Conservation (phyloP, 1,140 invertebrate genomes). For the Neocloeon triangulifer region DNA sequence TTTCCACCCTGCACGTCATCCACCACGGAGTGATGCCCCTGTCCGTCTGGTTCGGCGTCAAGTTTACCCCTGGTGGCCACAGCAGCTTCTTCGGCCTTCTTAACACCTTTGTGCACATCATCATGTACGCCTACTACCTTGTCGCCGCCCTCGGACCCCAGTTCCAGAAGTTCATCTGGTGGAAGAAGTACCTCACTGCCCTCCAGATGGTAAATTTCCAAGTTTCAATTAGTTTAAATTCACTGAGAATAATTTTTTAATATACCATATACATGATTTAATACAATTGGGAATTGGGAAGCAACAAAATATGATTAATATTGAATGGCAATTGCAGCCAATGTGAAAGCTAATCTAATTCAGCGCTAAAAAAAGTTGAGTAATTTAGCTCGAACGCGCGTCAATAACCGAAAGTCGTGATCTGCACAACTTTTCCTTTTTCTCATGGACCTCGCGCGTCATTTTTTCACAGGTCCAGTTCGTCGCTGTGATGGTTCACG, state of each 20-base stretch:
- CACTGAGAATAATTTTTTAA: too few species aligned
- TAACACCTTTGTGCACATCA: constrained; percentile 71
- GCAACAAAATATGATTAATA: too few species aligned
- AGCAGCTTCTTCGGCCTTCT: constrained; percentile 59
- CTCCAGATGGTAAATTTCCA: constrained; percentile 53
- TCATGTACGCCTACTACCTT: constrained; percentile 85
- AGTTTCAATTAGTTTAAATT: too few species aligned
- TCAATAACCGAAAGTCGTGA: too few species aligned
- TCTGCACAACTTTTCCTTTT: too few species aligned
- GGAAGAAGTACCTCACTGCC: constrained; percentile 79
- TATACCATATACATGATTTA: too few species aligned
- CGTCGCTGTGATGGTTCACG: constrained; percentile 50
- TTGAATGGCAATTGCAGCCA: too few species aligned
- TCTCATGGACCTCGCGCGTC: too few species aligned
- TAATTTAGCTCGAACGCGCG: too few species aligned
- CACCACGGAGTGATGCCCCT: constrained; percentile 84
- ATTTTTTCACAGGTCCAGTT: constrained; percentile 37
- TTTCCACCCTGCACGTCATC: constrained; percentile 71
- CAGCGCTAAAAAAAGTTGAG: too few species aligned
- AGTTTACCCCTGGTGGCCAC: constrained; percentile 67
- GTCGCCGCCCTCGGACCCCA: constrained; percentile 63
- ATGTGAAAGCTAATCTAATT: too few species aligned
- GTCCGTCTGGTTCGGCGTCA: constrained; percentile 81
- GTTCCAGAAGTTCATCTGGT: constrained; percentile 75
- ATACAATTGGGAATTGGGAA: too few species aligned